Base-by-base conservation (phyloP, 2,797 vertebrate genomes). In the Nannoperca australis region DNA sequence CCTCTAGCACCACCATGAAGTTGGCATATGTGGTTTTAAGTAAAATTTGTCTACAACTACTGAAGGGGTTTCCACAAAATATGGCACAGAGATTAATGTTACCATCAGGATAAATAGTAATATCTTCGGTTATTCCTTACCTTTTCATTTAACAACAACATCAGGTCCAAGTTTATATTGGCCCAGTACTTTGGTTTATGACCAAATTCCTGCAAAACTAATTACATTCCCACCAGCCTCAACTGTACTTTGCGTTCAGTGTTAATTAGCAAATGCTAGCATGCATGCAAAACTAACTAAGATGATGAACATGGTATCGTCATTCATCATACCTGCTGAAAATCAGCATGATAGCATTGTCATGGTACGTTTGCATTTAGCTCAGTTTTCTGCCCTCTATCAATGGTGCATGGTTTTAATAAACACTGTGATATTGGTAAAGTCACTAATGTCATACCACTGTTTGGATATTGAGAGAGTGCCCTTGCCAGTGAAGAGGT, bases 141-240 rank as follows among this genome's bases (percentile, higher is more conserved):
- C 5, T 8, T 53, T 30, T 20, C 8, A 53, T 69, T 13, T 2
- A 32, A 32, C 34, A 34, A 34, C 36, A 38, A 10, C 8, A 42
- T n/a, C 4, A 32, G 20, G 22, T 58, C 27, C 6, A 36, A 22
- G 32, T 62, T 62, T 13, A 2, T 32, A 42, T 34, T 32, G 2
- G 5, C 44, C 36, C 13, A 40, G 17, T 63, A 20, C n/a, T 17
- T 12, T 40, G 38, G 38, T 40, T 40, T 40, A 70, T 56, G 18
- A 36, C 40, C 22, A 72, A 40, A 62, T 72, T 18, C 0, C 17
- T 49, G 13, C 30, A 70, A 63, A 36, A 63, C 55, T 15, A 44
- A 1, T 1, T 11, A 27, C 14, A 22, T 63, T 5, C 40, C 36
- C 36, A 38, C 10, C 9, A 22, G 40, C 42, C 14, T 32, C 36